Evolutionary conservation across 1,140 invertebrate genomes (phyloP), one percentile per base, ranked within the genome.

Genomic region (Magallana angulata): DNA sequence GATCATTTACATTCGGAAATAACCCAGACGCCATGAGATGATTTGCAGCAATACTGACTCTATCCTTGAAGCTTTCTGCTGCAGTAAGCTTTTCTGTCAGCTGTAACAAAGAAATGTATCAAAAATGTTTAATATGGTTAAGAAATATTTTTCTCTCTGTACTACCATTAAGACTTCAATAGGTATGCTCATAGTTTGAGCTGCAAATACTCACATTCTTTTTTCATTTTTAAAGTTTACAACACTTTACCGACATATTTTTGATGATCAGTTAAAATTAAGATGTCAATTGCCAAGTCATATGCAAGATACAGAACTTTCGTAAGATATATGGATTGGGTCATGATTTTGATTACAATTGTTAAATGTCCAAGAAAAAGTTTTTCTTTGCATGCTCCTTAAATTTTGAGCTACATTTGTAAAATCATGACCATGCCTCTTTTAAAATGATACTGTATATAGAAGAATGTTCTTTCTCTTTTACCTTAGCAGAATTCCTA

Each of bases 401-500:
- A 48, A 48, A 48, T 48, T 48, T 48, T 48, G 36, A 48, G 36
- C 16, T 80, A 9, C 71, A 80, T 80, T 80, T 11, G 11, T 14
- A 80, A 80, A 30, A 16, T 80, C 30, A 12, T 48, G 36, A 48
- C 36, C 2, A 48, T 48, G 2, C 36, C 5, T 48, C 5, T 48
- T 48, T 48, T 48, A 48, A 48, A 48, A 48, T 80, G 1, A 80
- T 16, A 80, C 30, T 24, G 24, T 24, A 24, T 24, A 24, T 24
- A 24, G 24, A 56, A 12, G 12, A 18, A 30, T 4, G 1, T 80
- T 60, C 64, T 57, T 62, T 62, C 3, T 57, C 11, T 76, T 30
- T 58, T 84, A 89, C 88, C 88, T 89, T 57, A 57, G 30, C 8
- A 85, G 60, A 16, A n/a, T 84, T 24, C 64, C 14, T 59, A 97